These are phyloP conservation scores for Ricordea florida DNA, from an alignment of 92 coral and sea anemone species.

Conservation along the genomic window DNA sequence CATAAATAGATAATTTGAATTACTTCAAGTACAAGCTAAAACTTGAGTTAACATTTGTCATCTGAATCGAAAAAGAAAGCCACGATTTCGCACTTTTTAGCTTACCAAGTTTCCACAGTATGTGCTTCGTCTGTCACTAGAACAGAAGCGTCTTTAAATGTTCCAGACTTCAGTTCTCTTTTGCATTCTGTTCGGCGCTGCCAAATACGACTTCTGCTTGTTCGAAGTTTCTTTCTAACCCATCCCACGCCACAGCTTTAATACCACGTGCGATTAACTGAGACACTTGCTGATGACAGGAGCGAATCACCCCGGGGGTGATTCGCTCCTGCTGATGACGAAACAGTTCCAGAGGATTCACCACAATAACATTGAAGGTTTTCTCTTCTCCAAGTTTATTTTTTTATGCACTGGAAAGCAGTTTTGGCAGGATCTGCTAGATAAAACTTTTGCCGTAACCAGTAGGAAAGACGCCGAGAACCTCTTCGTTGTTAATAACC, in stretches of 20 bases:
- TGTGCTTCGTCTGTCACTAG: slow-evolving; percentile 30
- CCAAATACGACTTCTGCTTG: slow-evolving; percentile 8
- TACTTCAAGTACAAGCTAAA: too few relatives aligned
- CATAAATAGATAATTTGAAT: too few relatives aligned
- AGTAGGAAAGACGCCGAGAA: too few relatives aligned
- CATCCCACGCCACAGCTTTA: background rate
- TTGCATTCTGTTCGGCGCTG: background rate
- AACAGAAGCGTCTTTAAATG: slow-evolving; percentile 13
- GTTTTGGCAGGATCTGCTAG: too few relatives aligned
- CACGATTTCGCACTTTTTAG: background rate
- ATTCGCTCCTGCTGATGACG: too few relatives aligned
- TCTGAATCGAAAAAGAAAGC: slow-evolving; percentile 2
- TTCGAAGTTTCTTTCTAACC: background rate
- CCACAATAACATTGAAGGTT: background rate
- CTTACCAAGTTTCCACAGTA: slow-evolving; percentile 42
- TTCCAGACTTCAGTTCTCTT: slow-evolving; percentile 20
- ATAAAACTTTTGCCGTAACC: too few relatives aligned
- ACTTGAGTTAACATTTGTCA: too few relatives aligned
- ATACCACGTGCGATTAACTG: slow-evolving; percentile 8
- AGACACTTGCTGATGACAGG: too few relatives aligned
- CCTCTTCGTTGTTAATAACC: too few relatives aligned
- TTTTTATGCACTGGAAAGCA: too few relatives aligned
- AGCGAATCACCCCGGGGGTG: too few relatives aligned
- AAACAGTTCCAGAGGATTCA: slow-evolving; percentile 11
- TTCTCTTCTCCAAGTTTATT: slow-evolving; percentile 2